Conservation (phyloP, 2,113 vertebrate species). For the Prunella fulvescens region DNA sequence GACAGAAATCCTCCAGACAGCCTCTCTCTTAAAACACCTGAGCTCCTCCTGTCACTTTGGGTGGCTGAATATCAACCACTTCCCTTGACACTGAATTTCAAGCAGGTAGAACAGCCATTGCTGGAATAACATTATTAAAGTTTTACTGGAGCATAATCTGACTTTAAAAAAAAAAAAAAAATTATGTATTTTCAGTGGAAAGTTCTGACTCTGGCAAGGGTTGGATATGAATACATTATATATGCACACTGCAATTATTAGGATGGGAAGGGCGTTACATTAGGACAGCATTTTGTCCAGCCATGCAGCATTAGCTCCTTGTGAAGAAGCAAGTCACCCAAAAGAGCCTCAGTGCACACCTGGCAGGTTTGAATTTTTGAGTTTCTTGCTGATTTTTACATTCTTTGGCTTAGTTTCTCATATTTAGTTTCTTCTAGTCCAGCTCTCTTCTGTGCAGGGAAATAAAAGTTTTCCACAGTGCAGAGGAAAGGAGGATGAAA, state of each 20-base stretch:
- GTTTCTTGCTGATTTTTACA: not conserved
- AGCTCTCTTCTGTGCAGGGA: not conserved
- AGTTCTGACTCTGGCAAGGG: not conserved
- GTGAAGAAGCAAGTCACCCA: not conserved
- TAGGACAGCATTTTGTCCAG: not conserved
- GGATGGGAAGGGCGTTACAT: not conserved
- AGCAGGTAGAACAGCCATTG: not conserved
- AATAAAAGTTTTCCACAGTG: not conserved
- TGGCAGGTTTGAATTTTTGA: not conserved
- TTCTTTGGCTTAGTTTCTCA: not conserved
- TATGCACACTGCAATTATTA: not conserved
- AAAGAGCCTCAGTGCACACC: not conserved
- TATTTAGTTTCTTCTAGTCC: not conserved
- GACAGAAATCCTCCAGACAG: not conserved
- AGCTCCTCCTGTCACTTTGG: rapidly evolving
- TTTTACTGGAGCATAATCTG: not conserved
- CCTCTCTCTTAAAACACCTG: not conserved
- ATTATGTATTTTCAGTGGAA: not conserved
- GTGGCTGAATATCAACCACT: not conserved
- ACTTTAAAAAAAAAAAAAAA: not conserved
- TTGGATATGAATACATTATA: not conserved
- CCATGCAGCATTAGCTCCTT: rapidly evolving
- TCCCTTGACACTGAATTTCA: not conserved
- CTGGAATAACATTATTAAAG: rapidly evolving
- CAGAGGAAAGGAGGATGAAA: not conserved